Evolutionary conservation across 2,797 vertebrate genomes (phyloP).

Genomic region (Lagorchestes hirsutus): DNA sequence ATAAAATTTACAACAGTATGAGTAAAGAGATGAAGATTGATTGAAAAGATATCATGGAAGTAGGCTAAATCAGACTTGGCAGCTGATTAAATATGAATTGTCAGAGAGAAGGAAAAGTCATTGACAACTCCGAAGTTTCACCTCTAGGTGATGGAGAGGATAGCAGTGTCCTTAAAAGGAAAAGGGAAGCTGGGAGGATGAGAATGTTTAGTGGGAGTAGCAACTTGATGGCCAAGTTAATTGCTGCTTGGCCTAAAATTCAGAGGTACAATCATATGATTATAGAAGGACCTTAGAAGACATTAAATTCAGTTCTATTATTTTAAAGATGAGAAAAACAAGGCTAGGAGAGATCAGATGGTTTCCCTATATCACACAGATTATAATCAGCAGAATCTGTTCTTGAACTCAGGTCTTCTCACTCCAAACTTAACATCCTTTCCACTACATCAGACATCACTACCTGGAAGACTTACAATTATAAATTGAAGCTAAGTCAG

Average conservation of each 20-base stretch:
- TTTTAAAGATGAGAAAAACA: not conserved
- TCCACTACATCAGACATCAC: too few relatives aligned
- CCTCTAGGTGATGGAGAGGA: not conserved
- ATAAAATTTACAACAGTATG: not conserved
- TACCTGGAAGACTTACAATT: too few relatives aligned
- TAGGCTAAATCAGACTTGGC: not conserved
- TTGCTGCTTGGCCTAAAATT: not conserved
- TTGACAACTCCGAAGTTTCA: not conserved
- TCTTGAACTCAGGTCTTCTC: too few relatives aligned
- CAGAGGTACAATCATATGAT: not conserved
- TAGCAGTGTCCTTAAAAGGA: not conserved
- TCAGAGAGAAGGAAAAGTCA: not conserved
- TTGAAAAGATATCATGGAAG: not conserved
- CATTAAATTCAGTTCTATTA: not conserved
- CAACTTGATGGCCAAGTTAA: not conserved
- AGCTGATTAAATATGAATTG: not conserved
- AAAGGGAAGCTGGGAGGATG: not conserved
- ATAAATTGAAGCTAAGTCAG: not conserved
- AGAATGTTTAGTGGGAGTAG: not conserved
- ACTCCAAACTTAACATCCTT: too few relatives aligned
- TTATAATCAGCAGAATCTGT: too few relatives aligned
- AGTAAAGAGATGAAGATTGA: not conserved
- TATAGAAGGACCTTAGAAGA: not conserved
- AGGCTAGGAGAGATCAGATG: too few relatives aligned
- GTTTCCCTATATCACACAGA: too few relatives aligned